phyloP scores from a whole-genome alignment of 92 coral and sea anemone species.

The Epizoanthus illoricatus region DNA sequence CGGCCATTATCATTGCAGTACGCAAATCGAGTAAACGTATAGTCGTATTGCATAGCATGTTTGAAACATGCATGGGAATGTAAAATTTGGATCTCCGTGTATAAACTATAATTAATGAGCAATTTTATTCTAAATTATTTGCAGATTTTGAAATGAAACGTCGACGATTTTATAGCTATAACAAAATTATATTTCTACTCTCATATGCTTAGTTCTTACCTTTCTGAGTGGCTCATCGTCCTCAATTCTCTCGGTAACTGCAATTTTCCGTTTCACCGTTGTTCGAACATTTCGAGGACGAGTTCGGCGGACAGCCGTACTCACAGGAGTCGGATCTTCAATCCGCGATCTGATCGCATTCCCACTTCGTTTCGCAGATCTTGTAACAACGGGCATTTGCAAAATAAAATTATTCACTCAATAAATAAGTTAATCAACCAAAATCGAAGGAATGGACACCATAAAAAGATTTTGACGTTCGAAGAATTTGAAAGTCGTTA shows the following conservation, averaged over 20 bases:
- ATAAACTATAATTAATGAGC: no score
- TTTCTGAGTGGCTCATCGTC: constrained; percentile 18
- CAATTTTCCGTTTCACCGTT: constrained; percentile 64
- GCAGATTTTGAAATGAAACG: no score
- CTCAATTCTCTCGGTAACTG: constrained; percentile 5
- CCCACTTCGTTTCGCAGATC: constrained; percentile 64
- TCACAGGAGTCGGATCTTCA: constrained; percentile 76
- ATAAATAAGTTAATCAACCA: not conserved
- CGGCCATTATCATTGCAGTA: no score
- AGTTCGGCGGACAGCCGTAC: not conserved
- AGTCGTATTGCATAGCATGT: no score
- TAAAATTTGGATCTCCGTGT: no score
- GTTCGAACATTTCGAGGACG: constrained; percentile 32
- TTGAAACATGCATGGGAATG: no score
- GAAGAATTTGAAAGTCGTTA: constrained; percentile 13
- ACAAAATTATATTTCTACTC: not conserved
- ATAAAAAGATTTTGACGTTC: no score
- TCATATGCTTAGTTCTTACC: not conserved
- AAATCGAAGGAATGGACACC: not conserved
- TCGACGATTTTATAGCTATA: not conserved
- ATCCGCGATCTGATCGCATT: constrained; percentile 53
- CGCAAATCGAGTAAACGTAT: no score
- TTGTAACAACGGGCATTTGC: constrained; percentile 75
- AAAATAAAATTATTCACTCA: not conserved
- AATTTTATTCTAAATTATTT: no score